Percentiles rank a stretch among this genome's conserved stretches.
phyloP scores from a whole-genome alignment of 2,888 invertebrate genomes.

The Callyntrura guangdongensis region DNA sequence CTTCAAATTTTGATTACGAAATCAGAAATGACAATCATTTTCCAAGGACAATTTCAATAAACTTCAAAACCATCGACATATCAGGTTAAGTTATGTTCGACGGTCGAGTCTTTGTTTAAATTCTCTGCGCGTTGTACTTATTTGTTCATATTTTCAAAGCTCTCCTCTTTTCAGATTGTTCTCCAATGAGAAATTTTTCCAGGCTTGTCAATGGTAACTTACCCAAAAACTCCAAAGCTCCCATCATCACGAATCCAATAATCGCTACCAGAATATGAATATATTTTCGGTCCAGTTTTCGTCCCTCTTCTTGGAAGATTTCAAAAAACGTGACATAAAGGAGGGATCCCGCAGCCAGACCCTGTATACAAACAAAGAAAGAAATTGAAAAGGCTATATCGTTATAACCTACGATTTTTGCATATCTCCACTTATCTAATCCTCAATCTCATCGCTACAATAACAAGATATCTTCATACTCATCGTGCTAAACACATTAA shows the following conservation, averaged over 20 bases:
- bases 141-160: neutral
- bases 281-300: constrained; percentile 81
- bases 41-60: neutral
- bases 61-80: neutral
- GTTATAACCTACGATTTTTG: neutral
- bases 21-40: neutral
- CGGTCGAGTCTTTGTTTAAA: no score
- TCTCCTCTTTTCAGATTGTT: neutral
- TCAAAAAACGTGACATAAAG: constrained; percentile 88
- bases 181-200: neutral
- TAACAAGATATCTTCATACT: constrained; percentile 16
- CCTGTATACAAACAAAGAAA: constrained; percentile 85
- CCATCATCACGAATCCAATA: constrained; percentile 84
- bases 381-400: neutral
- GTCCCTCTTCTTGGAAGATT: constrained; percentile 86
- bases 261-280: constrained; percentile 83
- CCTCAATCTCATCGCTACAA: constrained; percentile 1
- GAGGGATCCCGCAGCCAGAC: constrained; percentile 87
- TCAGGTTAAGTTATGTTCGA: neutral
- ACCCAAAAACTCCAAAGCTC: constrained; percentile 83
- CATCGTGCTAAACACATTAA: constrained; percentile 30
- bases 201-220: constrained; percentile 60
- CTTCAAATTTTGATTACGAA: neutral
- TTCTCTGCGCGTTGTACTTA: neutral
- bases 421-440: neutral